Conservation (phyloP, 2,888 invertebrate genomes). For the Mythimna impura region DNA sequence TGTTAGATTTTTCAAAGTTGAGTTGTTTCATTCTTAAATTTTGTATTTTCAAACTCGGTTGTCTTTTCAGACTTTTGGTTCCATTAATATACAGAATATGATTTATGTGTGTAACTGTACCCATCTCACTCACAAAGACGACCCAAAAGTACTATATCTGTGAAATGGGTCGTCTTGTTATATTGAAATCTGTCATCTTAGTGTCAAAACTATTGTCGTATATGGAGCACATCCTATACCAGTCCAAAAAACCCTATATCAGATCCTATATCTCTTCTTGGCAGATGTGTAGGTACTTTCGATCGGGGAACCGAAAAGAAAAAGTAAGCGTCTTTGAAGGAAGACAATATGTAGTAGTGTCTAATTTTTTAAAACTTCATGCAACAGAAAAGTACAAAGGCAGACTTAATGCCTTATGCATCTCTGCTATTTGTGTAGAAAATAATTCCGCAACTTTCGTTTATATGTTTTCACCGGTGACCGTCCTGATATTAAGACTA, state of each 20-base stretch:
- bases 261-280: too few species aligned
- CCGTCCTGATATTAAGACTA: too few species aligned
- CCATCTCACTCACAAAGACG: conserved; percentile 9
- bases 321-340: too few species aligned
- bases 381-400: too few species aligned
- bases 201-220: conserved; percentile 22
- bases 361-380: too few species aligned
- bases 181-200: conserved; percentile 39
- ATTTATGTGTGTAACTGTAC: conserved; percentile 8
- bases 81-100: not conserved
- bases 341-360: too few species aligned
- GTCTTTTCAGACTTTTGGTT: not conserved
- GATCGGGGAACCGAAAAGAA: not conserved
- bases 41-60: not conserved
- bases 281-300: not conserved
- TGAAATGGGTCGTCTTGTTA: conserved; percentile 40
- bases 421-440: too few species aligned
- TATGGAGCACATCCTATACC: conserved; percentile 14
- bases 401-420: too few species aligned
- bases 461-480: too few species aligned
- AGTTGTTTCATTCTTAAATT: not conserved
- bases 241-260: not conserved
- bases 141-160: not conserved
- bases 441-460: too few species aligned
- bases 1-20: too few species aligned